Conservation (phyloP, 1,140 invertebrate species). For the Drosophila baimaii region DNA sequence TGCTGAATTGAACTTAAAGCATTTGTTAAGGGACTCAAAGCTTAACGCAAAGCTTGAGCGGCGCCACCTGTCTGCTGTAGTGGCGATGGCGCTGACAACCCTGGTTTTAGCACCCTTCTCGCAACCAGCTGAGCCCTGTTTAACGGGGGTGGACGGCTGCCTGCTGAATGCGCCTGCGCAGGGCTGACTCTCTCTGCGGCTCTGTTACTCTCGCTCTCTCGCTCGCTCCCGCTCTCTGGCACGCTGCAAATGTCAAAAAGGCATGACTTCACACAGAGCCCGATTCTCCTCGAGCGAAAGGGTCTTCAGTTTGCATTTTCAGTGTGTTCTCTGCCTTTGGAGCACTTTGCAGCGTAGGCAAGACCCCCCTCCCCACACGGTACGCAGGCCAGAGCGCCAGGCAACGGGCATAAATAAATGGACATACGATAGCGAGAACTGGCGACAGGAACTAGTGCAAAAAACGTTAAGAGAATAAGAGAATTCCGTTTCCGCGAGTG, state of each 20-base stretch:
- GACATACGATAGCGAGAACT: conserved; percentile 25
- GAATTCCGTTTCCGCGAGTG: conserved; percentile 17
- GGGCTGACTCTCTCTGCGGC: neutral
- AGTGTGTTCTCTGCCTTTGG: conserved; percentile 65
- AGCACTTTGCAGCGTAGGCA: conserved; percentile 50
- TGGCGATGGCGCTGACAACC: neutral
- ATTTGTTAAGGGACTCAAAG: neutral
- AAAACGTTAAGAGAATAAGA: neutral
- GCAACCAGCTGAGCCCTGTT: conserved; percentile 1
- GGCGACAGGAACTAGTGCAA: neutral
- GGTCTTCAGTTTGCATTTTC: conserved; percentile 55
- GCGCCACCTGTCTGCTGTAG: conserved; percentile 2
- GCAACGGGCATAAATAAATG: conserved; percentile 28
- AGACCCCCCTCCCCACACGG: conserved; percentile 26
- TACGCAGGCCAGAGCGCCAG: conserved; percentile 31
- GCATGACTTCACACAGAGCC: conserved; percentile 48
- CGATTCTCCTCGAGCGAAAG: conserved; percentile 5
- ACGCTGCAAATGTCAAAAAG: conserved; percentile 58
- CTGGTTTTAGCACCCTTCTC: conserved; percentile 6
- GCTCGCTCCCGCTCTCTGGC: conserved; percentile 4
- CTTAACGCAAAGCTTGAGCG: neutral
- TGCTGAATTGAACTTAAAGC: neutral
- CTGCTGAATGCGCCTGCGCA: conserved; percentile 17
- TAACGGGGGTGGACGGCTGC: neutral
- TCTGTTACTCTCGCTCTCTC: conserved; percentile 14